Evolutionary conservation across 2,888 invertebrate genomes (phyloP), one percentile per base, ranked within the genome.

Genomic region (Hirtodrosophila alboralis): DNA sequence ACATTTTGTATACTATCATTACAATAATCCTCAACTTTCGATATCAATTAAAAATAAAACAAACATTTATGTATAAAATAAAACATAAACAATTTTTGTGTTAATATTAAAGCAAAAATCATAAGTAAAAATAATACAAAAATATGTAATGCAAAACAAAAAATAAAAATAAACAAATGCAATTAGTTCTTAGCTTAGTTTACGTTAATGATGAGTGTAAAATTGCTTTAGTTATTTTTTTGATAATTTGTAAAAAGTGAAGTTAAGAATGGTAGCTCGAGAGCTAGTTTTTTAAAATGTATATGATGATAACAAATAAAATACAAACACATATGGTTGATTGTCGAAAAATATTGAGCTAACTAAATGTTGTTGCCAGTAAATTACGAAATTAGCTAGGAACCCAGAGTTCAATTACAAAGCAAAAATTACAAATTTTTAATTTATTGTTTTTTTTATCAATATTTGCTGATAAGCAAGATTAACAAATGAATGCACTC

Each of bases 191-290:
- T 80, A 78, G 47, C 54, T 60, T 76, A 56, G 57, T 62, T 73
- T 70, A 65, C 62, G 57, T 23, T 68, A 47, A 66, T 37, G 54
- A 61, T 58, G 52, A 61, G 51, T 70, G 69, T 79, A 72, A 66
- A 76, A 58, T 73, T 73, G 66, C 51, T 84, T 73, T 83, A 77
- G 68, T 83, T 80, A 69, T 76, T 68, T 75, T 75, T 78, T 84
- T 68, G 60, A 83, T 83, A 75, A 78, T 78, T 78, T 78, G 80
- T 78, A 78, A 61, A 81, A 68, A 79, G 54, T 64, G 57, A 53
- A 51, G 33, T 36, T 56, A 63, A 41, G 59, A 53, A 59, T 56
- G 34, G 13, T 26, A 68, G 51, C 67, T 59, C 47, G 52, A 58
- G 56, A 45, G 61, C 60, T 84, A 76, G 77, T 76, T 84, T 80